Evolutionary conservation across 1,140 invertebrate species (phyloP).

Genomic region (Sinella curviseta): DNA sequence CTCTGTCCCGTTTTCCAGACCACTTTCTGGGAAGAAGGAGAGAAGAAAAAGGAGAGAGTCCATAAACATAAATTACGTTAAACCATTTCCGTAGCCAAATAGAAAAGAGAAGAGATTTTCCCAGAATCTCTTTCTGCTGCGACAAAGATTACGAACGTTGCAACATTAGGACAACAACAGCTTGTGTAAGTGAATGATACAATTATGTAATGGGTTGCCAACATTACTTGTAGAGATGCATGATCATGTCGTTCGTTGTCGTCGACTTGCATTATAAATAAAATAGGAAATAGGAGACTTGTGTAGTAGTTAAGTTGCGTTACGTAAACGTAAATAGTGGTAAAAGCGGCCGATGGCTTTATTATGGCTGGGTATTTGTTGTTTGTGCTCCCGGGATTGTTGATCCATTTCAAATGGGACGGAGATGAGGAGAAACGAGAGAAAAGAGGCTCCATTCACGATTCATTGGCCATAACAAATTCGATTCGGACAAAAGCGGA

Average conservation of each 20-base stretch:
- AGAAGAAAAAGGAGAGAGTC: neutral
- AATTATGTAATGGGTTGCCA: too few relatives aligned
- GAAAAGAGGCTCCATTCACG: constrained; percentile 37
- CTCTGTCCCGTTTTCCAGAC: neutral
- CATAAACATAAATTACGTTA: constrained; percentile 47
- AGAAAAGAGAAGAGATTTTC: constrained; percentile 40
- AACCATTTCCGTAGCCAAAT: constrained; percentile 48
- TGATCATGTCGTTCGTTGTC: too few relatives aligned
- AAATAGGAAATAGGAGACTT: too few relatives aligned
- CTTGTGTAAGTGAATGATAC: too few relatives aligned
- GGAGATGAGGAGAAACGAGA: constrained; percentile 22
- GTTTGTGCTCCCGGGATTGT: constrained; percentile 38
- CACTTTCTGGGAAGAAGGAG: neutral
- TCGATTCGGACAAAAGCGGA: constrained; percentile 42
- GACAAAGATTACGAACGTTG: neutral
- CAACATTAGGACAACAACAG: too few relatives aligned
- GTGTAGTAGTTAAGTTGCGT: too few relatives aligned
- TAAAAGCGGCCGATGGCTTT: too few relatives aligned
- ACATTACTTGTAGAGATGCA: too few relatives aligned
- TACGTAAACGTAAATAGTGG: too few relatives aligned
- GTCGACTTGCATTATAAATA: too few relatives aligned
- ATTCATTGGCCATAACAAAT: constrained; percentile 49
- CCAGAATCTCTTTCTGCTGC: constrained; percentile 11
- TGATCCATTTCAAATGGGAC: constrained; percentile 44
- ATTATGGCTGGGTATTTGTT: too few relatives aligned